phyloP scores from a whole-genome alignment of 1,140 invertebrate genomes.

The Holcopasites calliopsidis region DNA sequence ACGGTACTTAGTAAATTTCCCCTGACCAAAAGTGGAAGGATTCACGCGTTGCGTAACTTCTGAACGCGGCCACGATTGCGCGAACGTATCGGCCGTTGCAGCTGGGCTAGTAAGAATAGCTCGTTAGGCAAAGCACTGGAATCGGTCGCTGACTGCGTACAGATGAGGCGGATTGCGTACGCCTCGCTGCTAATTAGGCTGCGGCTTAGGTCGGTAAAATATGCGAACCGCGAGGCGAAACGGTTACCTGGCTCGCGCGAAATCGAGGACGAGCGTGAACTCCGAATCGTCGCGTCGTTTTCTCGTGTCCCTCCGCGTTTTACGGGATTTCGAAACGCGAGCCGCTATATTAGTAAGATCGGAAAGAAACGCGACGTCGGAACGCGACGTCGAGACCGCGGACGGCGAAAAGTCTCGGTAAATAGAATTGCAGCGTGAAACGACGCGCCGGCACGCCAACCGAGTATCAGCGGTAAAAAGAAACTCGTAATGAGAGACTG shows the following conservation, averaged over 20 bases:
- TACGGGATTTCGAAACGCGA: slow-evolving; percentile 29
- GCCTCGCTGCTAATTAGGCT: slow-evolving; percentile 41
- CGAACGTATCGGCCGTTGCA: slow-evolving; percentile 23
- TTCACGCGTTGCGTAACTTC: slow-evolving; percentile 6
- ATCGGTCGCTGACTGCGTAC: slow-evolving; percentile 28
- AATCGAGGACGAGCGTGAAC: neutral
- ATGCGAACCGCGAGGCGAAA: neutral
- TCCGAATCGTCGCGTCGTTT: too few species aligned
- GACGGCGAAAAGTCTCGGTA: slow-evolving; percentile 65
- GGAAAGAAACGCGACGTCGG: slow-evolving; percentile 38
- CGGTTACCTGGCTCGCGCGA: slow-evolving; percentile 11
- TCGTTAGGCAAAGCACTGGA: slow-evolving; percentile 37
- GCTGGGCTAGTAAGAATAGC: slow-evolving; percentile 25
- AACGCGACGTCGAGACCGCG: slow-evolving; percentile 19
- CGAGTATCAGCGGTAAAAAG: slow-evolving; percentile 71
- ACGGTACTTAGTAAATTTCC: too few species aligned
- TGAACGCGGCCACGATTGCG: neutral
- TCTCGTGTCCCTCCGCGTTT: too few species aligned
- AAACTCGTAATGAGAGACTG: neutral
- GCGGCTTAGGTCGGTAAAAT: slow-evolving; percentile 8
- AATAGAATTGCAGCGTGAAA: slow-evolving; percentile 77
- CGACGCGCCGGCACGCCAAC: slow-evolving; percentile 72
- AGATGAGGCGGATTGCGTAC: slow-evolving; percentile 37
- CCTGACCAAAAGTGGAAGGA: neutral
- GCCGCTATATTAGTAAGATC: slow-evolving; percentile 37